Evolutionary conservation across 1,140 invertebrate species (phyloP), one percentile per base, ranked within the genome.

Genomic region (Helicoverpa zea): DNA sequence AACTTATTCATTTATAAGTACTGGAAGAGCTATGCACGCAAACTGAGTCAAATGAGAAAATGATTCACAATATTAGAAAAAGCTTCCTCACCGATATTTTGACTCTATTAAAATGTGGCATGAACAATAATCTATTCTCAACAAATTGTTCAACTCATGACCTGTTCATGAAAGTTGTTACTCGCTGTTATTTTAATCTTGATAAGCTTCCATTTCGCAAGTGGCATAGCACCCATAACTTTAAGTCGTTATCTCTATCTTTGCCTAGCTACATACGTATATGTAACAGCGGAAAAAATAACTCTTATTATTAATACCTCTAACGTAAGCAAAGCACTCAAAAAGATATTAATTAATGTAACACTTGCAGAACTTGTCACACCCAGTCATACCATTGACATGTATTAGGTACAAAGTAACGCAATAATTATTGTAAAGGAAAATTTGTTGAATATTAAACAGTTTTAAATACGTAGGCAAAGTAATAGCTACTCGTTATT

Each of bases 241-340:
- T n/a, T 16, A 43, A n/a, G 16, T 43, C 35, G 35, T 64, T 43
- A 64, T 64, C 43, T 43, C 4, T 43, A 9, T 43, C 35, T 43
- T 43, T 43, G 35, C 61, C n/a, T 64, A n/a, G 35, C 61, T n/a
- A 43, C 61, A 64, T 7, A 30, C 35, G n/a, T 5, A 14, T 43
- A n/a, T 43, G 61, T 64, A 64, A 64, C 43, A 64, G 43, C 61
- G 61, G 61, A 64, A 64, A 64, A 64, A 64, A 13, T 64, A 63
- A 63, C 12, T 63, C 29, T 63, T 63, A 64, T 47, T 64, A 16
- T 64, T 30, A 30, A 30, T 12, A 64, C 14, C n/a, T 64, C 12
- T n/a, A 43, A 43, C 35, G 23, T 47, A 9, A 14, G 30, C n/a
- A 64, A 43, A 64, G 35, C 35, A 16, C 43, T 64, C 11, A 47